phyloP scores from a whole-genome alignment of 1,140 invertebrate genomes.

The Drosophila rhopaloa region DNA sequence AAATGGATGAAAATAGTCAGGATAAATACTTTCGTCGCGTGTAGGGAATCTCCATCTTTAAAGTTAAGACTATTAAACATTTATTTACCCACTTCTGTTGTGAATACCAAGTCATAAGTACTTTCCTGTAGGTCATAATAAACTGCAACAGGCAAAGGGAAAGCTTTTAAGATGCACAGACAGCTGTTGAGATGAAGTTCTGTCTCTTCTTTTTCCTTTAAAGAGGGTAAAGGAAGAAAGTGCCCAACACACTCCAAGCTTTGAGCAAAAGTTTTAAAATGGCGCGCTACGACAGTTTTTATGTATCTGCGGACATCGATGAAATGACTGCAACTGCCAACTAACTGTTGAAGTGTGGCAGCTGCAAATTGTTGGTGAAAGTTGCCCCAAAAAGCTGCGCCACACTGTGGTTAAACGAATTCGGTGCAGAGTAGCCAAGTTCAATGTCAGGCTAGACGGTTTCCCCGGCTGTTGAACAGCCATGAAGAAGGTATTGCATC shows the following conservation, averaged over 20 bases:
- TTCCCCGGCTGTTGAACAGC: constrained; percentile 11
- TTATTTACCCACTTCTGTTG: no score
- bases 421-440: constrained; percentile 21
- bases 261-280: constrained; percentile 76
- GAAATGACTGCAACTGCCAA: constrained; percentile 38
- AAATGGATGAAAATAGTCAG: no score
- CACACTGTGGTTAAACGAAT: constrained; percentile 42
- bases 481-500: constrained; percentile 12
- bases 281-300: constrained; percentile 44
- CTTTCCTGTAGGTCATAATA: not conserved
- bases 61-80: no score
- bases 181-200: constrained; percentile 41
- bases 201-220: constrained; percentile 31
- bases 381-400: constrained; percentile 20
- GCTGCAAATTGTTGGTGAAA: constrained; percentile 47
- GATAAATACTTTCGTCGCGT: no score
- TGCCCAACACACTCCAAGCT: constrained; percentile 49
- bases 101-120: not conserved
- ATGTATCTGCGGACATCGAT: constrained; percentile 25
- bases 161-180: constrained; percentile 22
- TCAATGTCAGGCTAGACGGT: constrained; percentile 30
- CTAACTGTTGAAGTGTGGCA: constrained; percentile 52
- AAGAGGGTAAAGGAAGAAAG: constrained; percentile 21
- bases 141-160: constrained; percentile 31
- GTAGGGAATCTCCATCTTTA: no score